phyloP scores from a whole-genome alignment of 2,113 vertebrate genomes.

The Isichthys henryi region DNA sequence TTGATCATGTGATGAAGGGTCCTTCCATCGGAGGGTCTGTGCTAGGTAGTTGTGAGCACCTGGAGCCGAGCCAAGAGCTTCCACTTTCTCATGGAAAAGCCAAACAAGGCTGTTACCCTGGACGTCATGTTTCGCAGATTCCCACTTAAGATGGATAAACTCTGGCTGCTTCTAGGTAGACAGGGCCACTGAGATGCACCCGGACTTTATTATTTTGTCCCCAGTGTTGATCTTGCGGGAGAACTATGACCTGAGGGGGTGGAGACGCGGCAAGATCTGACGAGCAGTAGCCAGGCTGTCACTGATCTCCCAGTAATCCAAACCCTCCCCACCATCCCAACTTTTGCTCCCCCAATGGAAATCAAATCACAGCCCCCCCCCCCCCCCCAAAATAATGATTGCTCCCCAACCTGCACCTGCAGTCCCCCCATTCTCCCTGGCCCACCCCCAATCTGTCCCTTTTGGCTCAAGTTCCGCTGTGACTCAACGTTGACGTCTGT shows the following conservation, averaged over 20 bases:
- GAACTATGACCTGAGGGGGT: constrained; percentile 42
- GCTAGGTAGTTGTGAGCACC: constrained; percentile 51
- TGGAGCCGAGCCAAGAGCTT: constrained; percentile 56
- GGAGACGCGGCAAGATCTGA: constrained; percentile 39
- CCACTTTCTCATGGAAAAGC: constrained; percentile 65
- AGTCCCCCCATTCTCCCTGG: constrained; percentile 1
- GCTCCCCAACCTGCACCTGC: constrained; percentile 46
- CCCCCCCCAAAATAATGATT: constrained; percentile 15
- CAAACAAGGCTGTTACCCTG: constrained; percentile 52
- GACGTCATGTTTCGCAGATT: constrained; percentile 50
- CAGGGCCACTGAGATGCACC: constrained; percentile 26
- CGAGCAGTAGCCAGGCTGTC: constrained; percentile 22
- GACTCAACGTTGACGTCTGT: constrained; percentile 41
- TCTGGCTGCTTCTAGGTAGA: constrained; percentile 45
- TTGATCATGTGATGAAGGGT: constrained; percentile 45
- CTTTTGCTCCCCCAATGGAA: background rate
- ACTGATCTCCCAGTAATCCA: constrained; percentile 18
- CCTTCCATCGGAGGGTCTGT: constrained; percentile 47
- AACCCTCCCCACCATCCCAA: background rate
- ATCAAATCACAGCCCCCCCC: constrained; percentile 13
- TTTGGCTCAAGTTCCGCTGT: background rate
- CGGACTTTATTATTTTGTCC: constrained; percentile 39
- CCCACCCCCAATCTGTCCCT: background rate
- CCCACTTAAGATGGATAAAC: constrained; percentile 45
- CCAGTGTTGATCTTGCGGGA: constrained; percentile 46